Base-by-base conservation (phyloP, 2,113 vertebrate species). In the Actenoides hombroni region DNA sequence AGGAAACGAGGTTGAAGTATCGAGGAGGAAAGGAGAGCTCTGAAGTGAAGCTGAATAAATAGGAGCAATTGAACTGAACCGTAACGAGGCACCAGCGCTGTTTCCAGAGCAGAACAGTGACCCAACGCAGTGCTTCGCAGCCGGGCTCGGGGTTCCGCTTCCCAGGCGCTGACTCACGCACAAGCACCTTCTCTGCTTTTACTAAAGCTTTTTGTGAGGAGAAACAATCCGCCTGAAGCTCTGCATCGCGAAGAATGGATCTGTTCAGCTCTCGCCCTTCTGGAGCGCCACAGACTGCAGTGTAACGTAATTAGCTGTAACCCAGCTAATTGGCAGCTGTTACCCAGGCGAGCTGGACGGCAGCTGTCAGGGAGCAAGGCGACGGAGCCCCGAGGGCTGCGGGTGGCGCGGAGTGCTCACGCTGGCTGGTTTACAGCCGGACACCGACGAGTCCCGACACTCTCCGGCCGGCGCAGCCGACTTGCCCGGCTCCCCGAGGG, bases 181-280 rank as follows among this genome's bases (percentile, higher is more conserved):
- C 24, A 25, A 31, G 8, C 25, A 7, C 70, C 56, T 19, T 13
- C 39, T 24, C 79, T 57, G 63, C 57, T 40, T 53, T 18, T 29
- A 23, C 23, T 33, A 31, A 7, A 49, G 13, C 46, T 70, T 57
- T 10, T 57, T 10, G 59, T 53, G 29, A 16, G 39, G 33, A 39
- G 15, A 6, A 61, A 7, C 39, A 37, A 26, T 4, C 42, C 24
- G 11, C 65, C 61, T 19, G 6, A 3, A 20, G 1, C n/a, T 5
- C 78, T 3, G 39, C 79, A 31, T 0, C 2, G 59, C 18, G 39
- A 46, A 13, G 49, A 24, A 15, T 0, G 2, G 3, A 13, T 3
- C 35, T 37, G 16, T 14, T 7, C 20, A 7, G 28, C 48, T 25
- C 57, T 25, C 17, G 6, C 37, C 57, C 40, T 24, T 6, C 25